A percentile compares a stretch with the other conserved stretches of the same genome.
phyloP scores from a whole-genome alignment of 2,797 vertebrate species.

The Vireo griseus region DNA sequence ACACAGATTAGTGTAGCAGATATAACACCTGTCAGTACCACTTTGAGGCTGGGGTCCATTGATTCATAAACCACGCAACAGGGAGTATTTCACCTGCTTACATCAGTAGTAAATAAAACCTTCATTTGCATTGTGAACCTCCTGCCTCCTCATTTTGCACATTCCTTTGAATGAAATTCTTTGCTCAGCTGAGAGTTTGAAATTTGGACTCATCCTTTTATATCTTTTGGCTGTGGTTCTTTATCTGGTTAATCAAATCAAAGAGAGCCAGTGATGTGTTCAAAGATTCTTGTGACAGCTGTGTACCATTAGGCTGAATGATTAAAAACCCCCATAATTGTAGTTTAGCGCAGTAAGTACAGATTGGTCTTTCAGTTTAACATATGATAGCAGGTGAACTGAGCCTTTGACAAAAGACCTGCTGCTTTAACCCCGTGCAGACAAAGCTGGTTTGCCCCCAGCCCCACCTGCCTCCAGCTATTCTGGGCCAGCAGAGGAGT shows the following conservation, averaged over 20 bases:
- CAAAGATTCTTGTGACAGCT: conserved; percentile 45
- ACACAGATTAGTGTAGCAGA: background rate
- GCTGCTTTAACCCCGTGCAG: background rate
- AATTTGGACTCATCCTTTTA: conserved; percentile 34
- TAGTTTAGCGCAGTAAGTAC: background rate
- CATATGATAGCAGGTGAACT: background rate
- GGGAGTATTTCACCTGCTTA: background rate
- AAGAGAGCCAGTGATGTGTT: conserved; percentile 26
- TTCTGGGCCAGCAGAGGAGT: background rate
- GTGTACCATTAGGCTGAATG: conserved; percentile 21
- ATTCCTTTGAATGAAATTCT: background rate
- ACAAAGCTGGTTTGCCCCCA: background rate
- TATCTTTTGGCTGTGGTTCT: conserved; percentile 25
- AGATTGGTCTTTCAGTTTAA: background rate
- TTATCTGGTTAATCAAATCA: conserved; percentile 40
- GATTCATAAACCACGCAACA: background rate
- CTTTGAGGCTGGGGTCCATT: background rate
- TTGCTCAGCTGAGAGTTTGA: conserved; percentile 16
- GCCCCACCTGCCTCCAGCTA: background rate
- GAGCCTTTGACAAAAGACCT: background rate
- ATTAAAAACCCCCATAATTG: background rate
- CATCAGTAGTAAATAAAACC: conserved; percentile 14
- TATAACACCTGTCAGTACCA: background rate
- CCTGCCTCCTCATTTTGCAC: background rate
- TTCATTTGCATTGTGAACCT: background rate